phyloP scores from a whole-genome alignment of 2,888 invertebrate genomes.

The Sepioteuthis lessoniana region DNA sequence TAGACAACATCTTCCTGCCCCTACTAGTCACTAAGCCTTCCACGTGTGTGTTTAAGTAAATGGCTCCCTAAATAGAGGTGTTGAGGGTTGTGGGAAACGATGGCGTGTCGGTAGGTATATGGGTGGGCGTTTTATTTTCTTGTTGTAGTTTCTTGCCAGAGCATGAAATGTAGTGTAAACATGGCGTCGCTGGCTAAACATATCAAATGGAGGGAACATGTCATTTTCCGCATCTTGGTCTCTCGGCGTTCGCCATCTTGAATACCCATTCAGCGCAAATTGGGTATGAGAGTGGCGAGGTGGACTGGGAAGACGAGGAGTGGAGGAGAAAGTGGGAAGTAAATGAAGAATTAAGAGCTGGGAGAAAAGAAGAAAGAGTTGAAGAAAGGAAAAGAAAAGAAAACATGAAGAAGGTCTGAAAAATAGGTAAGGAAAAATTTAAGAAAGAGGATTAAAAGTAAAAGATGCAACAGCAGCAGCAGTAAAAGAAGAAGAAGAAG shows the following conservation, averaged over 20 bases:
- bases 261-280: not conserved
- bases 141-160: not conserved
- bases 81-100: not conserved
- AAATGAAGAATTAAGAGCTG: not conserved
- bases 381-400: too few species aligned
- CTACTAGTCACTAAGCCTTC: not conserved
- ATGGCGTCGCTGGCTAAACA: constrained; percentile 11
- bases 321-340: not conserved
- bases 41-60: constrained; percentile 33
- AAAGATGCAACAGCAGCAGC: too few species aligned
- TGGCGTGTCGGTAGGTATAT: not conserved
- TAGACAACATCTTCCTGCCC: not conserved
- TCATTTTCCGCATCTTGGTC: constrained; percentile 33
- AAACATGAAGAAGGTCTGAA: too few species aligned
- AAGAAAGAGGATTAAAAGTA: too few species aligned
- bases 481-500: not conserved
- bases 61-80: not conserved
- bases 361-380: too few species aligned
- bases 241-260: constrained; percentile 33
- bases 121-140: not conserved
- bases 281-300: not conserved
- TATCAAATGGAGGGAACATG: not conserved
- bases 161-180: not conserved
- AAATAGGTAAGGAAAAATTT: too few species aligned
- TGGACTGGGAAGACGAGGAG: not conserved